Base-by-base conservation (phyloP, 2,113 vertebrate species). In the Calyptomena viridis region DNA sequence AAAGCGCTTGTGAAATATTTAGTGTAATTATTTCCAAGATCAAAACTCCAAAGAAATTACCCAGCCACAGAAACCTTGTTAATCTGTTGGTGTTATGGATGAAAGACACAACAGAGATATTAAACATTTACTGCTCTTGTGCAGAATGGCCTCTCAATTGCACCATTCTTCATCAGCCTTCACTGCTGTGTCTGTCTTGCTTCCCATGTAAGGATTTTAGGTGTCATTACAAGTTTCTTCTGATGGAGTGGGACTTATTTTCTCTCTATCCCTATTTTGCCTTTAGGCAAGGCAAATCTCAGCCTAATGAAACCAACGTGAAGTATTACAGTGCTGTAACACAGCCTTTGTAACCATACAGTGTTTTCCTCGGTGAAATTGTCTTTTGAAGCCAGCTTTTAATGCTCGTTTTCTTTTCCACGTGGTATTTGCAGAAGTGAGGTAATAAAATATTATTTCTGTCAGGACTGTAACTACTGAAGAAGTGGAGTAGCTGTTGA, bases 41-140 rank as follows among this genome's bases (percentile, higher is more conserved):
- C 90, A 94, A 84, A 94, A 92, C 92, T 91, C 62, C 84, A 58
- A 93, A 95, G 90, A 89, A 79, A 78, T 88, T 80, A 76, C 7
- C 2, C 63, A 64, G 91, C 42, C 56, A 18, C 55, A 60, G 88
- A 84, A 93, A 92, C 62, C 46, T 87, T 84, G 88, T 95, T 97
- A 95, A 96, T 97, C 95, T 89, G 50, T 82, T 94, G 85, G 82
- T 68, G 84, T 91, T 96, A 88, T 5, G 86, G 86, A 49, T 93
- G 89, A 62, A 95, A 73, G 90, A 92, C 1, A 5, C 31, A 64
- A 53, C 23, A 33, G 76, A 74, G 78, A 50, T 79, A 90, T 96
- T 93, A 96, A 97, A 95, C 82, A 55, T 95, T 91, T 90, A 95
- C 85, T 40, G 24, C 80, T 87, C 87, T 44, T 67, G 77, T 72